Evolutionary conservation across 2,113 vertebrate genomes (phyloP).

Genomic region (Galemys pyrenaicus): DNA sequence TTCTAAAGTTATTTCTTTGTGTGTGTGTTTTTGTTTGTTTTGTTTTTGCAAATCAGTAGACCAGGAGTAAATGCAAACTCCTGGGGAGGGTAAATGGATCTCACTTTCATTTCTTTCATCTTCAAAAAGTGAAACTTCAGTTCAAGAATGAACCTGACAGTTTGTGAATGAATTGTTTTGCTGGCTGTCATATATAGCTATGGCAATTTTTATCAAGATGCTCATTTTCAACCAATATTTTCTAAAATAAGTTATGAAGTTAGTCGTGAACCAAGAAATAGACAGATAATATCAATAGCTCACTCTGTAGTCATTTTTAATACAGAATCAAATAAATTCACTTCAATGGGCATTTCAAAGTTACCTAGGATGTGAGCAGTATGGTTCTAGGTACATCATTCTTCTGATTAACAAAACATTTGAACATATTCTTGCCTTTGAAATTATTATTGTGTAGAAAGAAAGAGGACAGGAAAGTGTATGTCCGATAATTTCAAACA

Average conservation of each 20-base stretch:
- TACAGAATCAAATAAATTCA: neutral
- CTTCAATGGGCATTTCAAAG: neutral
- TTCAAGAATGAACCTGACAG: rapidly evolving
- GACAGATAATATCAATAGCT: neutral
- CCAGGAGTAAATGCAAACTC: neutral
- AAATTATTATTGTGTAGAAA: neutral
- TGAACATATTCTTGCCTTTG: neutral
- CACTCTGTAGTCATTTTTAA: neutral
- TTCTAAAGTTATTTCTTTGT: neutral
- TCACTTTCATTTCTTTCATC: neutral
- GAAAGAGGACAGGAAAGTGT: neutral
- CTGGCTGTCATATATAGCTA: rapidly evolving
- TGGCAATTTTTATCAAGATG: neutral
- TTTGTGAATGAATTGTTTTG: neutral
- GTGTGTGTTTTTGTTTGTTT: neutral
- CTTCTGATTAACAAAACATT: neutral
- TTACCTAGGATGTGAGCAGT: neutral
- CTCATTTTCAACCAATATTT: neutral
- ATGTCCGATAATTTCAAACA: neutral
- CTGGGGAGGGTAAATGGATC: rapidly evolving
- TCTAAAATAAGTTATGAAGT: neutral
- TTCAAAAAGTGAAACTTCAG: neutral
- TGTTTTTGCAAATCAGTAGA: neutral
- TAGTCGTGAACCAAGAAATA: neutral
- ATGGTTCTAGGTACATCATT: neutral